phyloP scores from a whole-genome alignment of 64 coral and sea anemone genomes.

The Montipora capricornis region DNA sequence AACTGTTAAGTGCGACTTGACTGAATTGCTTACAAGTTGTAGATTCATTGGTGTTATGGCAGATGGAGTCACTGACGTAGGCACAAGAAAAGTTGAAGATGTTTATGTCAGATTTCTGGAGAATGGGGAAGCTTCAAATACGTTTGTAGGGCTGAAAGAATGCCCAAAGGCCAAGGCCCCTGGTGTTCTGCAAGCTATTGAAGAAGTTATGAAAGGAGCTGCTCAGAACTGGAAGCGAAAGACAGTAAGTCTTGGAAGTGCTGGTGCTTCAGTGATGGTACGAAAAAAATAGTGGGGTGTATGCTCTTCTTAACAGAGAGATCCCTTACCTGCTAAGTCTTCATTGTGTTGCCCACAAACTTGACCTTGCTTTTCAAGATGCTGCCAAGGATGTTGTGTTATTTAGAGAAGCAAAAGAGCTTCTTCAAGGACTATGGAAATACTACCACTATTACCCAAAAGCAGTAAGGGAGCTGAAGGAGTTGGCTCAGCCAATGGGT shows the following conservation, averaged over 20 bases:
- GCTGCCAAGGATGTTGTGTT: constrained; percentile 10
- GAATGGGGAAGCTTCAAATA: constrained; percentile 26
- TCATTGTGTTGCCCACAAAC: constrained; percentile 48
- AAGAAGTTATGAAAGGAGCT: background rate
- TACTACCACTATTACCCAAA: constrained; percentile 56
- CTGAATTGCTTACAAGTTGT: background rate
- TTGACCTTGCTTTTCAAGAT: constrained; percentile 25
- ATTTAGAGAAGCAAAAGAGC: constrained; percentile 17
- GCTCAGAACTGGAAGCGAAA: constrained; percentile 47
- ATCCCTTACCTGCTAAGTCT: constrained; percentile 33
- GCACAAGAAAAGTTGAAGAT: constrained; percentile 49
- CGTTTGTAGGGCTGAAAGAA: constrained; percentile 23
- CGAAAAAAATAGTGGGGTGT: constrained; percentile 1
- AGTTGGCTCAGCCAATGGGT: constrained; percentile 32
- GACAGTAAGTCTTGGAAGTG: constrained; percentile 37
- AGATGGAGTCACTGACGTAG: constrained; percentile 42
- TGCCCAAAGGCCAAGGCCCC: constrained; percentile 40
- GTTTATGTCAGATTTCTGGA: constrained; percentile 53
- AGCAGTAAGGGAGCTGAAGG: constrained; percentile 44
- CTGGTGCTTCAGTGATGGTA: constrained; percentile 59
- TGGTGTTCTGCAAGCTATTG: constrained; percentile 35
- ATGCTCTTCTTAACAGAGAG: constrained; percentile 7
- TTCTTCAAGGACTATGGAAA: constrained; percentile 61
- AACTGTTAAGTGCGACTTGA: background rate
- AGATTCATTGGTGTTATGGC: constrained; percentile 48